Evolutionary conservation across 2,113 vertebrate species (phyloP).

Genomic region (Lanius ludovicianus): DNA sequence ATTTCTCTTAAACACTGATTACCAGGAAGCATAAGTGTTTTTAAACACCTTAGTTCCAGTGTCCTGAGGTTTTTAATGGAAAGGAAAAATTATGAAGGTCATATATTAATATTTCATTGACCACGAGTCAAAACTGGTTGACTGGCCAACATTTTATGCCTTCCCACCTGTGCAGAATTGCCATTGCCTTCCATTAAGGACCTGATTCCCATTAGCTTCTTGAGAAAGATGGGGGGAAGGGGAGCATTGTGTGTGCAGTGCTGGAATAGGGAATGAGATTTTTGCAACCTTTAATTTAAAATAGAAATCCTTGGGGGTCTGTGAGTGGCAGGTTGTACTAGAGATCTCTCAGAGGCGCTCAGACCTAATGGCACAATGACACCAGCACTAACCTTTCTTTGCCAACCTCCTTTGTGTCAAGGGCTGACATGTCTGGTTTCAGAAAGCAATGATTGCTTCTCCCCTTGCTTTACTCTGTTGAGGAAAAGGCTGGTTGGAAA

Average conservation of each 20-base stretch:
- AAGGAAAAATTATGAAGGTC: constrained; percentile 25
- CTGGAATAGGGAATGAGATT: constrained; percentile 37
- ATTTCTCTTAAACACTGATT: neutral
- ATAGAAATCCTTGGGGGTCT: constrained; percentile 28
- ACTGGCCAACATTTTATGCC: neutral
- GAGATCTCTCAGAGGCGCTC: neutral
- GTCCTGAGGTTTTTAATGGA: constrained; percentile 2
- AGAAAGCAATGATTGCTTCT: constrained; percentile 26
- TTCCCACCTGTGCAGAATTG: neutral
- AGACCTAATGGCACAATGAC: constrained; percentile 21
- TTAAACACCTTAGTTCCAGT: neutral
- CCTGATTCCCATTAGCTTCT: neutral
- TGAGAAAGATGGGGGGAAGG: neutral
- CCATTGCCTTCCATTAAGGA: constrained; percentile 21
- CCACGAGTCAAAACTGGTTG: neutral
- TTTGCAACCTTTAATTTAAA: constrained; percentile 37
- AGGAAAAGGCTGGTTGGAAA: neutral
- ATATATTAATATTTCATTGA: constrained; percentile 36
- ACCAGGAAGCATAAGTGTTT: neutral
- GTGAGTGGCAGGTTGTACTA: constrained; percentile 28
- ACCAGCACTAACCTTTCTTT: constrained; percentile 40
- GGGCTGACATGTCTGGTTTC: constrained; percentile 26
- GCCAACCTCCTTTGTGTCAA: neutral
- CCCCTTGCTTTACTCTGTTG: neutral
- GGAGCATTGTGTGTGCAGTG: neutral